Conservation (phyloP, 2,888 invertebrate species). For the Conchocele bisecta region DNA sequence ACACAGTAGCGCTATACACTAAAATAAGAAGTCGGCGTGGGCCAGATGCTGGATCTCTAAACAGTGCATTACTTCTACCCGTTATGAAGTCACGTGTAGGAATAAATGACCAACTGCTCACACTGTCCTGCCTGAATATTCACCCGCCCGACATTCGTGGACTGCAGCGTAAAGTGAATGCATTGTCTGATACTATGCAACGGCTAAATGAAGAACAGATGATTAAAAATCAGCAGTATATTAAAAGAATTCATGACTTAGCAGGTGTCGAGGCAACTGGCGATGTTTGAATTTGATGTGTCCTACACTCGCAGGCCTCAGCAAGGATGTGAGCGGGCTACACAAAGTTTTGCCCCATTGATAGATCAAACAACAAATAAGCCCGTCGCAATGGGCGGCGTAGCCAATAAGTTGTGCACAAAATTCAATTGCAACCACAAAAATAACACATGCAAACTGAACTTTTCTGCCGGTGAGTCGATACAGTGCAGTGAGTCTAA, state of each 20-base stretch:
- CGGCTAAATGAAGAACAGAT: background rate
- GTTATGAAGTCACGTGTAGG: conserved; percentile 1
- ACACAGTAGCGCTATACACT: background rate
- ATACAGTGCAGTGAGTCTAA: conserved; percentile 7
- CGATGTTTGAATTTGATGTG: conserved; percentile 12
- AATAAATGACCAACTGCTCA: background rate
- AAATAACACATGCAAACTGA: conserved; percentile 11
- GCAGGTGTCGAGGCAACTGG: too few relatives aligned
- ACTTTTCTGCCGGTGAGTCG: conserved; percentile 5
- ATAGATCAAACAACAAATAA: conserved; percentile 3
- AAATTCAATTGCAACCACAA: conserved; percentile 4
- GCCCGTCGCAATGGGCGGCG: background rate
- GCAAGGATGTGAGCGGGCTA: conserved; percentile 2
- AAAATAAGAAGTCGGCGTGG: background rate
- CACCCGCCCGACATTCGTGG: background rate
- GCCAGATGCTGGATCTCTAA: background rate
- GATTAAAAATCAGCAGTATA: conserved; percentile 3
- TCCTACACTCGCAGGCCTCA: conserved; percentile 5
- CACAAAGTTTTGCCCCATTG: conserved; percentile 2
- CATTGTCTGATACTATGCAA: background rate
- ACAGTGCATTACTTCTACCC: background rate
- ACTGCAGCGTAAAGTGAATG: conserved; percentile 1
- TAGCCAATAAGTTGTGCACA: conserved; percentile 13
- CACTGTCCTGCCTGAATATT: conserved; percentile 2
- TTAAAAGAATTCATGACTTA: background rate